Conservation (phyloP, 2,888 invertebrate species). For the Beris morrisii region DNA sequence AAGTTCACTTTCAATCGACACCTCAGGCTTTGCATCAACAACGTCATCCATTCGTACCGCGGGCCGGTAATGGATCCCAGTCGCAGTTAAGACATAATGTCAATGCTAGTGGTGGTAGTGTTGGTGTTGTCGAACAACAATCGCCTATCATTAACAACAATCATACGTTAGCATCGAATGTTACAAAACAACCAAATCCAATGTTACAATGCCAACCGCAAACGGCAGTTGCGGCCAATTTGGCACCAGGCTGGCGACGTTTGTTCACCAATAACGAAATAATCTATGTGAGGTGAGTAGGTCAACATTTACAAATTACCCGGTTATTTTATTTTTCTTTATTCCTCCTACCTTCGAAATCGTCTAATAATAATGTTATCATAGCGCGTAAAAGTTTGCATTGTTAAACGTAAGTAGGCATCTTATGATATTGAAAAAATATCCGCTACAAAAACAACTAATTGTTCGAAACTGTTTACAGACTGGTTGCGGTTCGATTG, state of each 20-base stretch:
- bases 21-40: conserved; percentile 40
- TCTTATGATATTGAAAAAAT: no score
- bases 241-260: conserved; percentile 80
- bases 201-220: conserved; percentile 25
- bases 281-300: conserved; percentile 74
- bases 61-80: conserved; percentile 46
- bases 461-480: no score
- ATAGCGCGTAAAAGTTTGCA: no score
- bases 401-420: no score
- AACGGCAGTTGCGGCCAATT: conserved; percentile 51
- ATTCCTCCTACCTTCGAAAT: no score
- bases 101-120: conserved; percentile 3
- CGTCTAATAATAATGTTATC: no score
- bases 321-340: no score
- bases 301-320: no score
- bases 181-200: conserved; percentile 34
- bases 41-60: conserved; percentile 44
- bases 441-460: no score
- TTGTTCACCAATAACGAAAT: conserved; percentile 70
- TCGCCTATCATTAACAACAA: conserved; percentile 40
- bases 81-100: conserved; percentile 8
- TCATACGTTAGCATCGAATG: conserved; percentile 44
- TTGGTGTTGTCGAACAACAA: conserved; percentile 32
- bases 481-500: no score
- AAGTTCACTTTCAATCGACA: conserved; percentile 29